These are phyloP conservation scores for Andrena haemorrhoa DNA, from an alignment of 2,888 invertebrate genomes.

Conservation along the genomic window DNA sequence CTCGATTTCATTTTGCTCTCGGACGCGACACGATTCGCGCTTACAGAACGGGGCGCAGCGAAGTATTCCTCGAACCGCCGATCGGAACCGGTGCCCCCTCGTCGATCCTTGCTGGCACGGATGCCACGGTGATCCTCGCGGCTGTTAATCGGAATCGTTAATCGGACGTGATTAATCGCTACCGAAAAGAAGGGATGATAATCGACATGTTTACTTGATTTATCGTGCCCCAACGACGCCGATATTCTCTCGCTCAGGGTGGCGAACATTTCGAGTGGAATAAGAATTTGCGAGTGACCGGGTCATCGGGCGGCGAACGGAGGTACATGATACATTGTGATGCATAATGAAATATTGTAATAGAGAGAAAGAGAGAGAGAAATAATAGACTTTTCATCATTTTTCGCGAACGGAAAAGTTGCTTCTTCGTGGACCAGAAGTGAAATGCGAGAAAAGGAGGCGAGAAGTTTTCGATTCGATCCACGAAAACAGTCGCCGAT, in stretches of 20 bases:
- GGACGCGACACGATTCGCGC: neutral
- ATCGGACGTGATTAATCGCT: slow-evolving; percentile 21
- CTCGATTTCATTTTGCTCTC: no score
- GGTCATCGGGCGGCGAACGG: neutral
- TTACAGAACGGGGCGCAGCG: neutral
- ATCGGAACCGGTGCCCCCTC: neutral
- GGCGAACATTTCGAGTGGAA: slow-evolving; percentile 11
- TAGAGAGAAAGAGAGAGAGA: slow-evolving; percentile 29
- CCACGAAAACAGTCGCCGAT: slow-evolving; percentile 18
- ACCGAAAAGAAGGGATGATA: neutral
- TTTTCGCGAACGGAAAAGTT: slow-evolving; percentile 23
- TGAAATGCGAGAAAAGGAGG: slow-evolving; percentile 51
- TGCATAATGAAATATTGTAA: slow-evolving; percentile 39
- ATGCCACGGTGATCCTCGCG: neutral
- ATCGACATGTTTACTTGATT: slow-evolving; percentile 8
- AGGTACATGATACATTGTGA: slow-evolving; percentile 26
- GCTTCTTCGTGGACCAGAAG: slow-evolving; percentile 56
- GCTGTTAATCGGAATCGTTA: slow-evolving; percentile 23
- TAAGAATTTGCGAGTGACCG: neutral
- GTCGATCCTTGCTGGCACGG: no score
- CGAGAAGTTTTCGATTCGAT: slow-evolving; percentile 44
- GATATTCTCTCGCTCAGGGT: neutral
- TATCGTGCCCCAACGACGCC: slow-evolving; percentile 5
- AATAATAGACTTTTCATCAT: slow-evolving; percentile 41
- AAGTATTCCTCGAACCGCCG: neutral